These are phyloP conservation scores for Listronotus oregonensis DNA, from an alignment of 1,140 invertebrate genomes.

Conservation along the genomic window DNA sequence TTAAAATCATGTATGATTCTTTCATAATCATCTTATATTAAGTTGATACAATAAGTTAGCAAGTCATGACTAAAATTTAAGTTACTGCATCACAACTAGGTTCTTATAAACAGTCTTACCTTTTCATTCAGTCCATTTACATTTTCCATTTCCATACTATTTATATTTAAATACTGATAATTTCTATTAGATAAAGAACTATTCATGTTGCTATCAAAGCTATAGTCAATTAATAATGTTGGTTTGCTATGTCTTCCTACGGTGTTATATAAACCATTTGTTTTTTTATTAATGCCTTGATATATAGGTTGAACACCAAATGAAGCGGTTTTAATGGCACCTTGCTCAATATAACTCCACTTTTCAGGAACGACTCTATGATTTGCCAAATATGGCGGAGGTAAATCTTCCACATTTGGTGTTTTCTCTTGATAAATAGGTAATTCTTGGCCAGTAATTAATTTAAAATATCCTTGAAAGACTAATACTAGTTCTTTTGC, in stretches of 20 bases:
- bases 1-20: too few relatives aligned
- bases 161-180: conserved; percentile 54
- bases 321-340: conserved; percentile 56
- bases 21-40: too few relatives aligned
- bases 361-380: conserved; percentile 77
- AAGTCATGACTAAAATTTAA: too few relatives aligned
- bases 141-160: background rate
- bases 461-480: conserved; percentile 75
- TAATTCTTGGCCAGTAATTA: conserved; percentile 61
- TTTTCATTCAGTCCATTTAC: conserved; percentile 1
- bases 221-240: conserved; percentile 44
- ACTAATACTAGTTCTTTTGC: conserved; percentile 82
- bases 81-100: too few relatives aligned
- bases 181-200: conserved; percentile 61
- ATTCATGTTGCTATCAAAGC: conserved; percentile 72
- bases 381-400: conserved; percentile 78
- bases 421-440: conserved; percentile 52
- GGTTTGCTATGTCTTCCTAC: conserved; percentile 50
- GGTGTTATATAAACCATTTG: conserved; percentile 54
- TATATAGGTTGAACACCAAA: conserved; percentile 61
- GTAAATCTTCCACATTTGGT: conserved; percentile 55
- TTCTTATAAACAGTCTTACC: background rate
- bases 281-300: conserved; percentile 54
- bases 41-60: too few relatives aligned
- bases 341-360: conserved; percentile 76